Evolutionary conservation across 2,797 vertebrate genomes (phyloP), one percentile per base, ranked within the genome.

Genomic region (Taeniopygia guttata): DNA sequence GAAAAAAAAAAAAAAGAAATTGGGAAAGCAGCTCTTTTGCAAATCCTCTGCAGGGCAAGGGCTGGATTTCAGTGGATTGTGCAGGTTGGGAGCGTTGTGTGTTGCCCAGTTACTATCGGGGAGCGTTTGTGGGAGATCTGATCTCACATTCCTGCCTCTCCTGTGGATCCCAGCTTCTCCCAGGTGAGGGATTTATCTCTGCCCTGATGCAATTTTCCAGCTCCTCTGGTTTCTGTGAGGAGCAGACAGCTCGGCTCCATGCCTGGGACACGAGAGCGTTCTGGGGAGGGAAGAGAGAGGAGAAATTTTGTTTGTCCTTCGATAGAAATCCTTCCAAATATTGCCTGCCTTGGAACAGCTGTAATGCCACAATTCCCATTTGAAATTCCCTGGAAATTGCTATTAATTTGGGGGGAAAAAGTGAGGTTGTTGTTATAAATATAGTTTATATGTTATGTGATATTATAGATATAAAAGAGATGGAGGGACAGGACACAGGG

Each of bases 1-100:
- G 3, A 3, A n/a, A n/a, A n/a, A n/a, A 1, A 2, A 19, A 1
- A 2, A 18, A 43, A 32, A n/a, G n/a, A 26, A 7, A 7, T 46
- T 45, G 22, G 56, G 80, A 18, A 56, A 83, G 69, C 42, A 72
- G 66, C 43, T 9, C 3, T 72, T 59, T 4, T 34, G 22, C 15
- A 5, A 70, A 34, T 30, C 1, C 38, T 43, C 9, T 29, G 38
- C 18, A 8, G 55, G 64, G 46, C 48, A 15, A 5, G 83, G 60
- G 68, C 48, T 36, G 87, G 69, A 10, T 89, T 81, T 64, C 4
- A 1, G n/a, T 3, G 4, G 8, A 4, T 13, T 32, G 17, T 14
- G 48, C 13, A 1, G 27, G 25, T n/a, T 15, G 40, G 40, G 40
- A 40, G 40, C 40, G 40, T 40, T 6, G 0, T 2, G 2, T 10